Evolutionary conservation across 2,113 vertebrate genomes (phyloP).

Genomic region (Bufo bufo): DNA sequence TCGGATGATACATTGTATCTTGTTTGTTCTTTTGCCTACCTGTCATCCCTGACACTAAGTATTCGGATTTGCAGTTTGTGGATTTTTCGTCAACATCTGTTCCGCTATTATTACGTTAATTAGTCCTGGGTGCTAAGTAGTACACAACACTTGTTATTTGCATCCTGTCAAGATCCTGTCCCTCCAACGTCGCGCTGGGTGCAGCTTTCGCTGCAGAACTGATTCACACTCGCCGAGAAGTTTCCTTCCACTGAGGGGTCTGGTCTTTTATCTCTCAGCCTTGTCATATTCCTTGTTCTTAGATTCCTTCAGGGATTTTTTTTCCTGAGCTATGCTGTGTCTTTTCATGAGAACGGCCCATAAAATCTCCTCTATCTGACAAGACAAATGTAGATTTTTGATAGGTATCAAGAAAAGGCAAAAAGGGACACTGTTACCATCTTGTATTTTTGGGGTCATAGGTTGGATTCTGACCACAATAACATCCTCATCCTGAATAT

Average conservation of each 20-base stretch:
- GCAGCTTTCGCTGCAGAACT: neutral
- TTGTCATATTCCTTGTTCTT: constrained; percentile 24
- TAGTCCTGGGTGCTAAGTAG: constrained; percentile 15
- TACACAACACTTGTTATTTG: neutral
- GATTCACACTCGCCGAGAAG: neutral
- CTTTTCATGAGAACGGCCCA: neutral
- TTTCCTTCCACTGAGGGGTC: neutral
- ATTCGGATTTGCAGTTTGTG: neutral
- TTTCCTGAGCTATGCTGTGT: neutral
- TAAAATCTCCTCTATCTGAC: neutral
- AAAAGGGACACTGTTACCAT: neutral
- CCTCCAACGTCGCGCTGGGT: neutral
- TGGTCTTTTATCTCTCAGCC: neutral
- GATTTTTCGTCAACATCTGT: neutral
- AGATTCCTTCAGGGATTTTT: neutral
- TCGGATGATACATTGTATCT: neutral
- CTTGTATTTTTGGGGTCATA: neutral
- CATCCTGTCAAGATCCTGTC: constrained; percentile 4
- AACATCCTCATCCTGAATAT: neutral
- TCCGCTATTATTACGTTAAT: neutral
- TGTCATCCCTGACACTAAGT: constrained; percentile 7
- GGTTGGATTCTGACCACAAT: neutral
- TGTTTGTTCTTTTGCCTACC: neutral
- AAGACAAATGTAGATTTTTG: neutral
- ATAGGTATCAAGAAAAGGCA: neutral